phyloP scores from a whole-genome alignment of 2,888 invertebrate genomes.

The Orchesella flavescens region DNA sequence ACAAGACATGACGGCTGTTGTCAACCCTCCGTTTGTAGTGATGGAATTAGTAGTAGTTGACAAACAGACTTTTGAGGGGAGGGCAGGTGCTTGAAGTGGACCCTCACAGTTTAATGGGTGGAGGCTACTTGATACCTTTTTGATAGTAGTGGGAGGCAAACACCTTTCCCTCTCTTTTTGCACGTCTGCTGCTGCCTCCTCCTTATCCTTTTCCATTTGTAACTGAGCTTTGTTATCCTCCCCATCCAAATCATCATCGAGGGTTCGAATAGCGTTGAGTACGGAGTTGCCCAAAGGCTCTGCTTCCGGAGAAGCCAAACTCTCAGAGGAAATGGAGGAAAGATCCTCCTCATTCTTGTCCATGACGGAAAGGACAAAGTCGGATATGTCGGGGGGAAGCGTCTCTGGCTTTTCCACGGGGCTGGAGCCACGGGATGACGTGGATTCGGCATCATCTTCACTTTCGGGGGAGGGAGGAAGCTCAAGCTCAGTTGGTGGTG shows the following conservation, averaged over 20 bases:
- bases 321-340: conserved; percentile 38
- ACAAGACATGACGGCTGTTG: too few species aligned
- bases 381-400: conserved; percentile 42
- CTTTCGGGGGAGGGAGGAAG: not conserved
- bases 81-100: too few species aligned
- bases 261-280: conserved; percentile 24
- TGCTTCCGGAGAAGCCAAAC: conserved; percentile 30
- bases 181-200: not conserved
- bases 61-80: not conserved
- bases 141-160: too few species aligned
- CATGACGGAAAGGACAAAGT: conserved; percentile 37
- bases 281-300: conserved; percentile 35
- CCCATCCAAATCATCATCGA: conserved; percentile 25
- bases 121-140: too few species aligned
- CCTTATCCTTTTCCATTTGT: not conserved
- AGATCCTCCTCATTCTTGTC: conserved; percentile 38
- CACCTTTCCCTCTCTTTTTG: too few species aligned
- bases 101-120: too few species aligned
- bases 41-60: too few species aligned
- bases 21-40: too few species aligned
- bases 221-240: not conserved
- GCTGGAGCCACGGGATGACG: too few species aligned
- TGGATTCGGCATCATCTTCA: not conserved
- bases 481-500: not conserved
- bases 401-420: conserved; percentile 4